A percentile compares a stretch with the other conserved stretches of the same genome.
Evolutionary conservation across 2,888 invertebrate genomes (phyloP).

Genomic region (Zaprionus lineosus): DNA sequence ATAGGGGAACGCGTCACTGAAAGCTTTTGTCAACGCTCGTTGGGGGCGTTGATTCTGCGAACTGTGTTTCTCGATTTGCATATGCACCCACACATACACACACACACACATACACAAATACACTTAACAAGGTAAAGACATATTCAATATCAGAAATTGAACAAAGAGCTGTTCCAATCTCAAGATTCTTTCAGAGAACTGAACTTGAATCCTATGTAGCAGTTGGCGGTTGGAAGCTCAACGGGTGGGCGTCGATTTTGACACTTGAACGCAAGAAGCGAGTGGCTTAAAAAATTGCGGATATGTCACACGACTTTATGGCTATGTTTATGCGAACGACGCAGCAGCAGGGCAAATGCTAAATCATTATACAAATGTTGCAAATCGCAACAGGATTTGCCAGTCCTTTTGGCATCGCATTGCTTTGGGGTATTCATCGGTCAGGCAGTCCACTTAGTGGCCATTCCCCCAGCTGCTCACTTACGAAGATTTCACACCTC

Average conservation of each 20-base stretch:
- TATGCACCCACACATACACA: slow-evolving; percentile 25
- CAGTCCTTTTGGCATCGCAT: slow-evolving; percentile 12
- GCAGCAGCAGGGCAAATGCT: slow-evolving; percentile 60
- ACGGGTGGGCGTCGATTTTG: slow-evolving; percentile 73
- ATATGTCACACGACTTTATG: slow-evolving; percentile 78
- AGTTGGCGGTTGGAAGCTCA: slow-evolving; percentile 37
- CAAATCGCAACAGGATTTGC: slow-evolving; percentile 64
- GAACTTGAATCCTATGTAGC: slow-evolving; percentile 8
- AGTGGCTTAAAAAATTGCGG: slow-evolving; percentile 75
- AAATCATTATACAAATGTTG: slow-evolving; percentile 69
- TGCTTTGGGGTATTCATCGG: too few species aligned
- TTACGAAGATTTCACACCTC: slow-evolving; percentile 76
- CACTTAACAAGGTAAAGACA: too few species aligned
- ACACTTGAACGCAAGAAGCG: slow-evolving; percentile 62
- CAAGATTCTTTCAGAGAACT: slow-evolving; percentile 59
- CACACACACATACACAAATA: slow-evolving; percentile 20
- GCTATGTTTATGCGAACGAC: slow-evolving; percentile 26
- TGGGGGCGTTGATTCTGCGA: slow-evolving; percentile 50
- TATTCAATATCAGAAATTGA: slow-evolving; percentile 35
- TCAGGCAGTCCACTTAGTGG: slow-evolving; percentile 22
- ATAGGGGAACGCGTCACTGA: slow-evolving; percentile 46
- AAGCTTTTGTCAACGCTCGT: slow-evolving; percentile 73
- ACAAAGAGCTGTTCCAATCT: slow-evolving; percentile 68
- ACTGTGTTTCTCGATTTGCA: slow-evolving; percentile 20
- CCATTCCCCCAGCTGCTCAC: slow-evolving; percentile 53